Evolutionary conservation across 2,888 invertebrate genomes (phyloP), one percentile per base, ranked within the genome.

Genomic region (Priocnemis perturbator): DNA sequence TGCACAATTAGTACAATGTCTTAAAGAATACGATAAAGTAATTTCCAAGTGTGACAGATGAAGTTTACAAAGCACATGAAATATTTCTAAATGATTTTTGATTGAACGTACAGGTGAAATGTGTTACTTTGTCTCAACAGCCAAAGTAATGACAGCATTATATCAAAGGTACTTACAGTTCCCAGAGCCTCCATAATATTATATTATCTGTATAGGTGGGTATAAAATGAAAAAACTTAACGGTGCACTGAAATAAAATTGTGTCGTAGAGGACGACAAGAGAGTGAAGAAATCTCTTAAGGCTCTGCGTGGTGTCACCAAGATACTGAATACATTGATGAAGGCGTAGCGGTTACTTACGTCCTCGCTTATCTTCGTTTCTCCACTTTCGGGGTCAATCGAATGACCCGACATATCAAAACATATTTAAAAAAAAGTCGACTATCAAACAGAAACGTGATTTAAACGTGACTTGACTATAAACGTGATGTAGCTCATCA

Each of bases 391-490:
- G 74, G 83, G 87, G 85, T 88, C 88, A 85, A 83, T 72, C 61
- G 84, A 72, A 66, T 85, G 85, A 86, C 87, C 85, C 82, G 85
- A 83, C 88, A 88, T 89, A 87, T 88, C 87, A 77, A 76, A 81
- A 75, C 83, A 85, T 82, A 69, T 64, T 75, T 67, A 69, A 55
- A 74, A 71, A 81, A 73, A 81, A 78, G 67, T 76, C 66, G 65
- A 78, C 76, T 84, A 82, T 79, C 69, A 56, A 76, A 78, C 65
- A 57, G 74, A 88, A 87, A 87, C 87, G 88, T 88, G 86, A 87
- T 81, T 86, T 78, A 86, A 87, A 88, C 87, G 87, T 87, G 88
- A 88, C 85, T 83, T 67, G 66, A 69, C 66, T 66, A 21, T 61
- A 78, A 79, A 79, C 79, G 76, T 82, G 80, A 77, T 67, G 63